phyloP scores from a whole-genome alignment of 2,888 invertebrate species.

The Himalopsyche anomala region DNA sequence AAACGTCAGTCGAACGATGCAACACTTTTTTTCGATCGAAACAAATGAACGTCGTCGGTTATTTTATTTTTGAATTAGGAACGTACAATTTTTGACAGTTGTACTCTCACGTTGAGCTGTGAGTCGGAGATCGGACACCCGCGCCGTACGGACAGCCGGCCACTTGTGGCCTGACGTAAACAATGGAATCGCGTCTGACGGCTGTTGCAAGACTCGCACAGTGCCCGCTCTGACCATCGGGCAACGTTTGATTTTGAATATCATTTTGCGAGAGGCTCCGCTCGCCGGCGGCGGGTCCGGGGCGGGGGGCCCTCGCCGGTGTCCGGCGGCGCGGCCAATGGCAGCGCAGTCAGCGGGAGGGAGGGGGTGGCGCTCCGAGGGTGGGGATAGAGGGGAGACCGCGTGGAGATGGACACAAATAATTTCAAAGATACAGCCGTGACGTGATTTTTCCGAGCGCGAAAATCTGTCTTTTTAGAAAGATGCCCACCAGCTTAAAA shows the following conservation, averaged over 20 bases:
- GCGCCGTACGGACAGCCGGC: conserved; percentile 67
- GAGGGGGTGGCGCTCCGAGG: conserved; percentile 50
- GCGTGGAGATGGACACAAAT: conserved; percentile 57
- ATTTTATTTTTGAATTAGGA: conserved; percentile 29
- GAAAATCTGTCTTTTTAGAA: neutral
- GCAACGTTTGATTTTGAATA: conserved; percentile 56
- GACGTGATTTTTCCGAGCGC: conserved; percentile 33
- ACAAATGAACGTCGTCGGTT: neutral
- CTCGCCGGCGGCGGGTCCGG: conserved; percentile 54
- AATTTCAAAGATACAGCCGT: conserved; percentile 4
- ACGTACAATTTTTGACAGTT: neutral
- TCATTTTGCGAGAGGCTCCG: conserved; percentile 44
- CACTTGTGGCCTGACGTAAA: conserved; percentile 55
- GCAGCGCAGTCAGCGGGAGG: conserved; percentile 48
- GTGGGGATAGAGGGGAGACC: conserved; percentile 50
- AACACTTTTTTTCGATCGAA: neutral
- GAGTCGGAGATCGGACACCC: conserved; percentile 58
- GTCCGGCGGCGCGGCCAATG: conserved; percentile 63
- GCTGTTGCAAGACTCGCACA: conserved; percentile 46
- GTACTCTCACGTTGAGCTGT: conserved; percentile 53
- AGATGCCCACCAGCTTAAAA: too few relatives aligned
- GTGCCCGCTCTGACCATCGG: conserved; percentile 61
- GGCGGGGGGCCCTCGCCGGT: conserved; percentile 59
- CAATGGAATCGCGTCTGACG: conserved; percentile 21
- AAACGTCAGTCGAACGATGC: neutral